Conservation (phyloP, 2,113 vertebrate species). For the Astatotilapia flaviijosephi region DNA sequence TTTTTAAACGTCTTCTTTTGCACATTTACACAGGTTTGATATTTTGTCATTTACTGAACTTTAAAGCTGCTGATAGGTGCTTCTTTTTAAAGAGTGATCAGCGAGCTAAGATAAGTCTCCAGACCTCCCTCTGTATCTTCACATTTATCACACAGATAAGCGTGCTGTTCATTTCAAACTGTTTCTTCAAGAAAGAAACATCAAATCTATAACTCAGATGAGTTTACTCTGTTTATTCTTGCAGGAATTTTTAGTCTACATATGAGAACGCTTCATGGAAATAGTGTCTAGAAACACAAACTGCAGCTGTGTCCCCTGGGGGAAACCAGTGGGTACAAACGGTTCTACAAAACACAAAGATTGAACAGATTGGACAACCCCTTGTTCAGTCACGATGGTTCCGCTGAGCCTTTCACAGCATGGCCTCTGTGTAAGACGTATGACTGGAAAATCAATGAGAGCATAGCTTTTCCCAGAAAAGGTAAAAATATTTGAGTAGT, state of each 20-base stretch:
- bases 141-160: background rate
- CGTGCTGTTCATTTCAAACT: background rate
- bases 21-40: background rate
- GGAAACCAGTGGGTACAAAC: background rate
- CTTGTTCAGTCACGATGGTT: background rate
- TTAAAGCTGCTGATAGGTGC: background rate
- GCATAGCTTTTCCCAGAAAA: slow-evolving; percentile 8
- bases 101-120: background rate
- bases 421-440: background rate
- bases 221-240: background rate
- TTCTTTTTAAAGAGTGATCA: background rate
- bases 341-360: background rate
- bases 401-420: background rate
- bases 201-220: accelerated
- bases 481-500: background rate
- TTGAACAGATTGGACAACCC: background rate
- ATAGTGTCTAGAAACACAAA: background rate
- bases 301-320: background rate
- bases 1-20: background rate
- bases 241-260: background rate
- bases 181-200: background rate
- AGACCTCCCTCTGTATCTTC: background rate
- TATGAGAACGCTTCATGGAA: background rate
- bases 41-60: background rate
- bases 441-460: background rate